A percentile compares a stretch with the other conserved stretches of the same genome.
phyloP scores from a whole-genome alignment of 2,113 vertebrate genomes.

The Entelurus aequoreus region DNA sequence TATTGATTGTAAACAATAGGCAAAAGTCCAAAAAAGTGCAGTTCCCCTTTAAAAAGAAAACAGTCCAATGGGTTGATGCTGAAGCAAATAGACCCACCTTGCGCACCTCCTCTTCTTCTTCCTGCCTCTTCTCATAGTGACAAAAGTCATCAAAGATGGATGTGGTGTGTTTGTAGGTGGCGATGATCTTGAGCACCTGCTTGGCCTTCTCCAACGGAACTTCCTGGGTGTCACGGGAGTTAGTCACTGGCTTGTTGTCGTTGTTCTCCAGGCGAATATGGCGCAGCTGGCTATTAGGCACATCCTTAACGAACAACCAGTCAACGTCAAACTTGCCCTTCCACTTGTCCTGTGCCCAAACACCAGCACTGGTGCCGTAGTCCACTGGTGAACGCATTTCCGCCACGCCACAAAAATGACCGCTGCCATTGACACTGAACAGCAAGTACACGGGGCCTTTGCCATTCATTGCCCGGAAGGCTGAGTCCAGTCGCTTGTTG shows the following conservation, averaged over 20 bases:
- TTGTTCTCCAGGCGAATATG: conserved; percentile 99
- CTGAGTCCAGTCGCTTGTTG: conserved; percentile 93
- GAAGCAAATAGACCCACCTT: conserved; percentile 73
- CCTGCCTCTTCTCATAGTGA: conserved; percentile 94
- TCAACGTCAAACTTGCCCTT: conserved; percentile 98
- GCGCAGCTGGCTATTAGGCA: conserved; percentile 96
- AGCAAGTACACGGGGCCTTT: conserved; percentile 92
- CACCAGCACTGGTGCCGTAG: conserved; percentile 96
- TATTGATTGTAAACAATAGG: too few relatives aligned
- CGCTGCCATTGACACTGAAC: conserved; percentile 97
- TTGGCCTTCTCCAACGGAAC: conserved; percentile 97
- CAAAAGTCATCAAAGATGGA: conserved; percentile 99
- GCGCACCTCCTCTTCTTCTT: conserved; percentile 92
- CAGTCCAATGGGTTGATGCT: neutral
- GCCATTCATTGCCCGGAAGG: conserved; percentile 86
- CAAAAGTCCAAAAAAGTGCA: too few relatives aligned
- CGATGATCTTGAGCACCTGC: conserved; percentile 96
- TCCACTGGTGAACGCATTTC: conserved; percentile 99
- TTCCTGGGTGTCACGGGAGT: conserved; percentile 98
- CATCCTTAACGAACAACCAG: conserved; percentile 99
- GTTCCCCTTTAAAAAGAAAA: too few relatives aligned
- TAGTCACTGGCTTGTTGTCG: conserved; percentile 99
- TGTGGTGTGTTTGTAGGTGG: conserved; percentile 95
- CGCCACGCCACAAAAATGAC: conserved; percentile 96
- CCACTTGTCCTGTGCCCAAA: conserved; percentile 99